Conservation (phyloP, 1,140 invertebrate genomes). For the Halesus radiatus region DNA sequence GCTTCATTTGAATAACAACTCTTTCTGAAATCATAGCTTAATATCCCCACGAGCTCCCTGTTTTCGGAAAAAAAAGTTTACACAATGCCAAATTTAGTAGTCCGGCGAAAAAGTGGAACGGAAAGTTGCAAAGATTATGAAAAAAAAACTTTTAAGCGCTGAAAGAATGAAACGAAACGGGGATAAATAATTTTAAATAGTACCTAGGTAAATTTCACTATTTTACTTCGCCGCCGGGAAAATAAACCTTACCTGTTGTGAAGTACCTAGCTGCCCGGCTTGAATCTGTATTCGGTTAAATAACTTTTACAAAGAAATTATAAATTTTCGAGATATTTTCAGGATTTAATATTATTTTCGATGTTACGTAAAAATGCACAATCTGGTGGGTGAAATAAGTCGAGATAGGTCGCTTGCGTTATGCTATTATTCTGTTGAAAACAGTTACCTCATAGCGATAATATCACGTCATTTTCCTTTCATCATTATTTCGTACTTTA, state of each 20-base stretch:
- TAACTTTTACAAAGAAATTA: constrained; percentile 15
- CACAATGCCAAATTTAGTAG: constrained; percentile 49
- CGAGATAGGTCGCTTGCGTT: neutral
- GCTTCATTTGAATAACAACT: constrained; percentile 52
- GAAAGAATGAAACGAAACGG: neutral
- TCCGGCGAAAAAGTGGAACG: constrained; percentile 10
- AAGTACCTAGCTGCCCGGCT: constrained; percentile 18
- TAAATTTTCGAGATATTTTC: constrained; percentile 27
- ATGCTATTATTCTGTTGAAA: no score
- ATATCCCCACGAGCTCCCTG: neutral
- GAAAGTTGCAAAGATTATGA: constrained; percentile 49
- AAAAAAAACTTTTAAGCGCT: constrained; percentile 47
- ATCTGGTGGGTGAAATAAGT: neutral
- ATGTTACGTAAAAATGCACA: constrained; percentile 9
- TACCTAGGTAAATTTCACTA: constrained; percentile 13
- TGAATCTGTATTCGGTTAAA: constrained; percentile 24
- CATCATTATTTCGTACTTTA: neutral
- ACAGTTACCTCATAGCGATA: neutral
- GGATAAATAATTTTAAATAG: neutral
- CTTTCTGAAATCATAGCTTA: constrained; percentile 2
- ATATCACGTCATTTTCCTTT: constrained; percentile 2
- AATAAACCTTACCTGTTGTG: constrained; percentile 31
- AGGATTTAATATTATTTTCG: constrained; percentile 12
- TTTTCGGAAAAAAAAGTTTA: constrained; percentile 17
- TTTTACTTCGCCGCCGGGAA: neutral